Evolutionary conservation across 2,113 vertebrate species (phyloP).

Genomic region (Urocitellus parryii): DNA sequence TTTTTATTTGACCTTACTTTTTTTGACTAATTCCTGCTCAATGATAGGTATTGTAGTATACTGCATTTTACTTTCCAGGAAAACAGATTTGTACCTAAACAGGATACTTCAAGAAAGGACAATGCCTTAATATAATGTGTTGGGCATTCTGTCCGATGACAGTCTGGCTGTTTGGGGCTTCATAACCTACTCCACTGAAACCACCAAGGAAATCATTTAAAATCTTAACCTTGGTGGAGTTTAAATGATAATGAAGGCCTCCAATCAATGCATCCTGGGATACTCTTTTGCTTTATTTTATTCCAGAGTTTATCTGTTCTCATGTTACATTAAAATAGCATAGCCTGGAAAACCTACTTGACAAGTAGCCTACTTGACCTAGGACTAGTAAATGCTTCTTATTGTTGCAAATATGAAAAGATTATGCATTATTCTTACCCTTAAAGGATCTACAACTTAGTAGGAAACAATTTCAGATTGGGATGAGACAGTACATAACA

Average conservation of each 20-base stretch:
- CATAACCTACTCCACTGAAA: not conserved
- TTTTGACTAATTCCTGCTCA: not conserved
- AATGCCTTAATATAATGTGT: not conserved
- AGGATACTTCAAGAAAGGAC: not conserved
- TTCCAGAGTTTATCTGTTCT: not conserved
- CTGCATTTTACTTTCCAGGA: not conserved
- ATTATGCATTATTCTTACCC: not conserved
- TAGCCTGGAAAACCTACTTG: not conserved
- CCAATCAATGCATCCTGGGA: not conserved
- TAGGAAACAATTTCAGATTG: conserved; percentile 30
- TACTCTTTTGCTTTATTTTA: not conserved
- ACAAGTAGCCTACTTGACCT: not conserved
- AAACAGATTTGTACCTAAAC: conserved; percentile 1
- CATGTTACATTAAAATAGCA: not conserved
- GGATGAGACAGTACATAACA: not conserved
- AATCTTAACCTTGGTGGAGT: not conserved
- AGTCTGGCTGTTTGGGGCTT: not conserved
- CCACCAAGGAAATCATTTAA: not conserved
- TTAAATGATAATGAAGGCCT: not conserved
- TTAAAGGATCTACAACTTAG: not conserved
- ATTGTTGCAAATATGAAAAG: not conserved
- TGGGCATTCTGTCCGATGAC: not conserved
- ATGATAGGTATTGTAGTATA: not conserved
- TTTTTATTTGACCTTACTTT: not conserved
- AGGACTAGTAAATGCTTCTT: not conserved